A percentile compares a stretch with the other conserved stretches of the same genome.
Conservation (phyloP, 1,140 invertebrate genomes). For the Zaprionus kolodkinae region DNA sequence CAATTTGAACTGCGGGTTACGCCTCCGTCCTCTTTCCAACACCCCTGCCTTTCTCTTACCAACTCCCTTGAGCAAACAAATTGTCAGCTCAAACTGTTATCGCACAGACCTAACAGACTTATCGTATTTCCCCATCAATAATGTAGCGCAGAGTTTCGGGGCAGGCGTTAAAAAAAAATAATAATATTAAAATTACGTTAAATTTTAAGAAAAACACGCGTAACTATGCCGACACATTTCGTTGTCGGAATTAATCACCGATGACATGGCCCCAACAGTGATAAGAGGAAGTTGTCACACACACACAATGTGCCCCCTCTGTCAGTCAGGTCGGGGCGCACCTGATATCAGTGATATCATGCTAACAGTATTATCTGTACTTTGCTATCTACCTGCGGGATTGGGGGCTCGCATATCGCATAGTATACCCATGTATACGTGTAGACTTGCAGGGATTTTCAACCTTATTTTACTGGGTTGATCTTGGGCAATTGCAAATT, state of each 20-base stretch:
- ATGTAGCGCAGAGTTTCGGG: not conserved
- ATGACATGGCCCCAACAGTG: not conserved
- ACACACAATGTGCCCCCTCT: conserved; percentile 39
- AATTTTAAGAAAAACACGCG: conserved; percentile 18
- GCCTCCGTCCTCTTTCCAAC: not conserved
- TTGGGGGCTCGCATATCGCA: not conserved
- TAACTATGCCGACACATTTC: conserved; percentile 11
- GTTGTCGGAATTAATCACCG: conserved; percentile 47
- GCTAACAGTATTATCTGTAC: not conserved
- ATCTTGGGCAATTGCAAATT: conserved; percentile 62
- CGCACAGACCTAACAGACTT: conserved; percentile 31
- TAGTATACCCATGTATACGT: not conserved
- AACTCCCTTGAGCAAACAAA: conserved; percentile 24
- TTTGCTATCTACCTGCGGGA: not conserved
- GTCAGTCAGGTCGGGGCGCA: conserved; percentile 25
- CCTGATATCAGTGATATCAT: not conserved
- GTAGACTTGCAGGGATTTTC: not conserved
- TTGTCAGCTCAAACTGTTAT: conserved; percentile 46
- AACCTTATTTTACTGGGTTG: not conserved
- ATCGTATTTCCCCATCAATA: conserved; percentile 55
- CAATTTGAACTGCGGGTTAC: conserved; percentile 3
- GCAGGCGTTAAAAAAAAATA: conserved; percentile 14
- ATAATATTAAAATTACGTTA: conserved; percentile 38
- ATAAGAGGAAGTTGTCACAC: conserved; percentile 13
- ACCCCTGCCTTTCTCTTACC: not conserved